Evolutionary conservation across 35 echinoderm and acorn worm genomes (phyloP), one percentile per base, ranked within the genome.

Genomic region (Chiridota heheva): DNA sequence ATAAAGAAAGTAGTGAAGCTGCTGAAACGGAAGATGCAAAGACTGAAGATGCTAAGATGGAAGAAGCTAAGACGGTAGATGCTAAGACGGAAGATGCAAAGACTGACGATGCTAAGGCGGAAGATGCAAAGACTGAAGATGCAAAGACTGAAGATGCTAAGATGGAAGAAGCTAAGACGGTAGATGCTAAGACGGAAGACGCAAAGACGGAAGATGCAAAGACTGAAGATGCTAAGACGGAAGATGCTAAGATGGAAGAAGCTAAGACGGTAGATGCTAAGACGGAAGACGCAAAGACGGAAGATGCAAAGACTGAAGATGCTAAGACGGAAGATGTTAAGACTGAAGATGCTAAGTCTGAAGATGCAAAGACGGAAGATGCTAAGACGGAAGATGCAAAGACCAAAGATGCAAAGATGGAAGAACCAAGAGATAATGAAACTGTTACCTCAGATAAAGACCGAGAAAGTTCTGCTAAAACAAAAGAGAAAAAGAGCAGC

Each of bases 291-390:
- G 60, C 41, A 12, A 33, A 69, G 40, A 67, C 70, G 28, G 67
- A 72, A 39, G 44, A 36, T 45, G 36, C 22, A 10, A 17, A 24
- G 32, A 2, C 5, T 13, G 59, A 44, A 17, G 60, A 81, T 15
- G 34, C 16, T 61, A 25, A 36, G 1, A 49, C 48, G 2, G 72
- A 7, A 22, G 72, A 53, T 31, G 76, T 31, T 40, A 35, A 46
- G 15, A 63, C 36, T 28, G 45, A 46, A 18, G 57, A 67, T 43
- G 84, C 67, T 30, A 16, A 48, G n/a, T 17, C 61, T 28, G 57
- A 71, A n/a, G 45, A 70, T 17, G 44, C 40, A n/a, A 71, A 84
- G 22, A 76, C 47, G 33, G 40, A 51, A 35, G 53, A 78, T 26
- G 42, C 30, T 31, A 60, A 15, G 34, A n/a, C 28, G 12, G 51